These are phyloP conservation scores for Cirrhinus molitorella DNA, from an alignment of 2,797 vertebrate species.

Conservation along the genomic window DNA sequence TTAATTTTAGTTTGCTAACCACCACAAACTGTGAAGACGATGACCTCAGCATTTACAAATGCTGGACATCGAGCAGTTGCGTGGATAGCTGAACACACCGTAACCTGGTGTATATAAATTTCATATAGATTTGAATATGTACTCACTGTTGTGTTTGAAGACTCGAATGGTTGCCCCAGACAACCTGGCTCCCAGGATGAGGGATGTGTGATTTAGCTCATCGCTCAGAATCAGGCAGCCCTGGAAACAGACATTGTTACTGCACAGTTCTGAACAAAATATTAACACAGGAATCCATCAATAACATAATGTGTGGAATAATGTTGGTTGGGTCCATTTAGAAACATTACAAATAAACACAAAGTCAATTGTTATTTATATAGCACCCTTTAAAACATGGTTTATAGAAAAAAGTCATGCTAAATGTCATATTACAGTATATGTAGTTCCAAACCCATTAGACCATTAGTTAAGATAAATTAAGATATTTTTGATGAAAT, in stretches of 20 bases:
- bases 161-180: constrained; percentile 90
- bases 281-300: constrained; percentile 3
- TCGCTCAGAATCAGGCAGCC: constrained; percentile 96
- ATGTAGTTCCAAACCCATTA: too few relatives aligned
- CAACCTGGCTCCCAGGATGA: constrained; percentile 91
- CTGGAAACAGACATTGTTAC: constrained; percentile 73
- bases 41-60: constrained; percentile 13
- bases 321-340: not conserved
- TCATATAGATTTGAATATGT: constrained; percentile 5
- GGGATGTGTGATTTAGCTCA: constrained; percentile 92
- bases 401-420: not conserved
- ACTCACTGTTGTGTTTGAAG: constrained; percentile 98
- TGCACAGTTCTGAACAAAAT: not conserved
- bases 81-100: not conserved
- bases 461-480: too few relatives aligned
- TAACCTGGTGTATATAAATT: not conserved
- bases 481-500: too few relatives aligned
- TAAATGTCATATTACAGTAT: not conserved
- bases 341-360: too few relatives aligned
- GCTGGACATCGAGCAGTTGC: not conserved
- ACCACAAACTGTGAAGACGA: not conserved
- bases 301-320: not conserved
- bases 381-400: not conserved
- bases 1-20: constrained; percentile 6
- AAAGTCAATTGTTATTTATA: not conserved